Base-by-base conservation (phyloP, 2,888 invertebrate genomes). In the Cepaea hortensis region DNA sequence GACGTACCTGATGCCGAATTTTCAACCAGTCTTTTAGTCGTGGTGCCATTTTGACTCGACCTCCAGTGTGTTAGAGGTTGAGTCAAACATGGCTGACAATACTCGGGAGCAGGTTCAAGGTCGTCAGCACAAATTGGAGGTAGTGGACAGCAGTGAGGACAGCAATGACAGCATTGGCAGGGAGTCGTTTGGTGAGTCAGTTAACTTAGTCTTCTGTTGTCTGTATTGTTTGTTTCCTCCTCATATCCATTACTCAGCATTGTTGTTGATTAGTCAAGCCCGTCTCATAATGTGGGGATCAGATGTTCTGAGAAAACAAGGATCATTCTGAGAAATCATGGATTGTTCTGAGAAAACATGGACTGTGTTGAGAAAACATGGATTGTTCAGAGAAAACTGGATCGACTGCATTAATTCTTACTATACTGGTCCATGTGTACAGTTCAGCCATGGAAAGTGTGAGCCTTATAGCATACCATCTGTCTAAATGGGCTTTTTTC, bases 71-170 rank as follows among this genome's bases (percentile, higher is more conserved):
- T 0, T 13, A 79, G 70, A 85, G 70, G 62, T 61, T 35, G 72
- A 35, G 55, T 81, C 76, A 3, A 85, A 85, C 48, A 85, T 85
- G 84, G 84, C 84, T 55, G 84, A 85, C 68, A 85, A 79, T 77
- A 55, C 68, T 50, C 79, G 62, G 46, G 79, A 85, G 55, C 46
- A 79, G 79, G 79, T 65, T 79, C 84, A 77, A 48, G 84, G 77
- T 20, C 84, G 84, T 18, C 77, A 85, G 70, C 70, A 85, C 68
- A 85, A 79, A 70, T 70, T 79, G 79, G 84, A 85, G 79, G 84
- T 85, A 0, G 84, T 85, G n/a, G 84, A 85, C 55, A 85, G 84
- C 70, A 85, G 84, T 55, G 84, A 85, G 13, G 84, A 85, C 77
- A 85, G 84, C 55, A 85, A 85, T 70, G 84, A 85, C 6, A 79